Evolutionary conservation across 2,113 vertebrate species (phyloP).

Genomic region (Daboia siamensis): DNA sequence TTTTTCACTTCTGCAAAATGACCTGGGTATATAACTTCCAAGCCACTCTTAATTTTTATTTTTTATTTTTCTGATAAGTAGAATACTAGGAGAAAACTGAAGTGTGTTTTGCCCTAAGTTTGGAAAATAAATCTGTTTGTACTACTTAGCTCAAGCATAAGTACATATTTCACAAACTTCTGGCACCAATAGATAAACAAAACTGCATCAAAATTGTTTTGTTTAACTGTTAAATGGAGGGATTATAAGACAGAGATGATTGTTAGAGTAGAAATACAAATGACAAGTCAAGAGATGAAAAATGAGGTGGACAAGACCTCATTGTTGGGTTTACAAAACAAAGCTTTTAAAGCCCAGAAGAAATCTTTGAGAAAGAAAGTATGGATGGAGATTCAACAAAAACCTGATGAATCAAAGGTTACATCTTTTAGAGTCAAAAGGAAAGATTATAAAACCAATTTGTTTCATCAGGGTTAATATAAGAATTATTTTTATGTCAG

Average conservation of each 20-base stretch:
- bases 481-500: not conserved
- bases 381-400: not conserved
- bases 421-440: not conserved
- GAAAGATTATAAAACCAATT: not conserved
- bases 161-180: constrained; percentile 35
- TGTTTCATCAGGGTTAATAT: not conserved
- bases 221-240: not conserved
- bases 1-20: constrained; percentile 12
- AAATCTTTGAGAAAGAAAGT: not conserved
- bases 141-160: constrained; percentile 34
- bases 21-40: constrained; percentile 48
- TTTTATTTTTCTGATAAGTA: constrained; percentile 49
- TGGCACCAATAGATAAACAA: constrained; percentile 23
- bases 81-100: constrained; percentile 42
- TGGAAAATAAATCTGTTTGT: constrained; percentile 30
- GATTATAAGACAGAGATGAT: not conserved
- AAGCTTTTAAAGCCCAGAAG: not conserved
- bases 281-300: not conserved
- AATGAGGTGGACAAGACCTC: not conserved
- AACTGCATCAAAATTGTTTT: not conserved
- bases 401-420: not conserved
- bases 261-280: not conserved
- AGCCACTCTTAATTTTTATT: constrained; percentile 26
- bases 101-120: constrained; percentile 34
- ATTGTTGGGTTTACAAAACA: not conserved